Base-by-base conservation (phyloP, 2,113 vertebrate genomes). In the Tupaia chinensis region DNA sequence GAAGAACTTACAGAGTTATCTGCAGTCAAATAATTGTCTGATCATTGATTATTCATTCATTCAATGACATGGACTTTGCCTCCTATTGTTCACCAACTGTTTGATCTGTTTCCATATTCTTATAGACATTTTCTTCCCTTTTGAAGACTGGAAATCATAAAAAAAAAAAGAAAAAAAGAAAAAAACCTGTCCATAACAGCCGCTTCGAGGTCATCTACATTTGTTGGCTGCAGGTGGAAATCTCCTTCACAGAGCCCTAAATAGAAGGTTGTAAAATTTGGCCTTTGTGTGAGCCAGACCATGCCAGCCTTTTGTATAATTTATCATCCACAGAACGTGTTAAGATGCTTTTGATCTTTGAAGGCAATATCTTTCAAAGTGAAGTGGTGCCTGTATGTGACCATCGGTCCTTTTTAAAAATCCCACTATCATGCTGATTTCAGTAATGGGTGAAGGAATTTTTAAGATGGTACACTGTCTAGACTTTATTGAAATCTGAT, bases 291-390 rank as follows among this genome's bases (percentile, higher is more conserved):
- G 23, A 95, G 91, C 79, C 83, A 95, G 69, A 95, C 94, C 56
- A 61, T 92, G 85, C 69, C 74, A 91, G 89, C 19, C 83, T 97
- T 97, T 97, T 87, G 89, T 95, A 89, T 97, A 96, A 96, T 97
- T 93, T 97, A 96, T 98, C 97, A 94, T 96, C 79, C 65, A 79
- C 65, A 88, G 82, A 93, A 70, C 29, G 8, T 70, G 80, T 92
- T 82, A 88, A 96, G 94, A 78, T 95, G 95, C 96, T 97, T 97
- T 97, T 97, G 93, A 97, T 98, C 96, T 96, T 86, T 95, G 87
- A 94, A 66, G 61, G 95, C 91, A 94, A 56, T 96, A 84, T 87
- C 79, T 96, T 97, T 97, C 89, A 96, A 95, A 95, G 91, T 74
- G 60, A 69, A 80, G 79, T 86, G 81, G 65, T 88, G 15, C 86